Base-by-base conservation (phyloP, 2,888 invertebrate genomes). In the Linnaemya vulpina region DNA sequence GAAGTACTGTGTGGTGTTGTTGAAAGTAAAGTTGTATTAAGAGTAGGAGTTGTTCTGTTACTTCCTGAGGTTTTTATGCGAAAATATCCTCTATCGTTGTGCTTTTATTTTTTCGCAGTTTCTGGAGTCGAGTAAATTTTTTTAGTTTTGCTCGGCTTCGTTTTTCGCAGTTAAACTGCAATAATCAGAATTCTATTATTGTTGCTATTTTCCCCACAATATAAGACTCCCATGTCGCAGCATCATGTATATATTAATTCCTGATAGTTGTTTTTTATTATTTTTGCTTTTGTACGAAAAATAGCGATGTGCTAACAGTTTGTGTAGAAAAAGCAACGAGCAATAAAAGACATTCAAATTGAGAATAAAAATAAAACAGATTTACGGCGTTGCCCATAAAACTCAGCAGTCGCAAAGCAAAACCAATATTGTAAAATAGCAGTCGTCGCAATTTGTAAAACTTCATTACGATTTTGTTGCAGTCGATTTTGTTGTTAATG, bases 41-140 rank as follows among this genome's bases (percentile, higher is more conserved):
- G 92, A 91, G 91, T 92, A 90, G 92, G 92, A 91, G 91, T 90
- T 88, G 87, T 88, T 82, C 83, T 88, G 82, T 87, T 88, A 89
- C 87, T 89, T 87, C 89, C 87, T 88, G 88, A 89, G 89, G 90
- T 90, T 91, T 92, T 90, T 91, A 92, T 91, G 90, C 90, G 89
- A 87, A 87, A 85, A 82, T 58, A 79, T 73, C 74, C 70, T 68
- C 38, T 62, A 65, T 65, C 30, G 49, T 13, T 51, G 46, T 63
- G 51, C 63, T 43, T 51, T 63, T n/a, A n/a, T n/a, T 73, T 71
- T 20, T 17, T 78, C 75, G 53, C 71, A 70, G 65, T 67, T 75
- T 67, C 71, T 30, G 30, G 43, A 60, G 46, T 75, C 62, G 78
- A 78, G 78, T 70, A 43, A 11, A n/a, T 65, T 70, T 51, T 65